Percentiles rank a stretch among this genome's conserved stretches.
These are phyloP conservation scores for Tenrec ecaudatus DNA, from an alignment of 2,113 vertebrate species.

Conservation along the genomic window DNA sequence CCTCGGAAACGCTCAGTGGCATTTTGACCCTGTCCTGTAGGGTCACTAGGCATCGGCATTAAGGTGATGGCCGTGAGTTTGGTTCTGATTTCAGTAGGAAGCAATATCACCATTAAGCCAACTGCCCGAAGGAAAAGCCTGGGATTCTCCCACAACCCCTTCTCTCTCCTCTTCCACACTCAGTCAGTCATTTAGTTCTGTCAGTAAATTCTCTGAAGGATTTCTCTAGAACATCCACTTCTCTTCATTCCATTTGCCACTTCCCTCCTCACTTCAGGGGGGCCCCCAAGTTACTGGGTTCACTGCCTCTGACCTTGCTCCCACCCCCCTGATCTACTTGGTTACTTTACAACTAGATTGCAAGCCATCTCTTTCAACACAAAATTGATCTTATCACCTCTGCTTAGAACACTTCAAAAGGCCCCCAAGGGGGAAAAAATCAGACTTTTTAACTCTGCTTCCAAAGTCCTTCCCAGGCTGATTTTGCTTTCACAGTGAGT, in stretches of 20 bases:
- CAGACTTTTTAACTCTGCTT: conserved; percentile 20
- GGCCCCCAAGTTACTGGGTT: neutral
- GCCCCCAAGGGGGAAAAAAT: neutral
- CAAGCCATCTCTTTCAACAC: conserved; percentile 6
- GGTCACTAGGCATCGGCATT: too few relatives aligned
- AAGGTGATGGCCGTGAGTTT: too few relatives aligned
- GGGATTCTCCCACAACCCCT: neutral
- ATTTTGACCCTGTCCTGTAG: too few relatives aligned
- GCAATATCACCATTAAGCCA: neutral
- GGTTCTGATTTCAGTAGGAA: neutral
- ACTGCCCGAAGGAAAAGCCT: neutral
- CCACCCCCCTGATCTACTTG: neutral
- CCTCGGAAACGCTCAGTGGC: too few relatives aligned
- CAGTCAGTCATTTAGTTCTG: neutral
- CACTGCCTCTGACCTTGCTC: neutral
- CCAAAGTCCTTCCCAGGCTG: conserved; percentile 29
- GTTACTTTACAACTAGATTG: conserved; percentile 19
- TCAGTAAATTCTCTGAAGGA: neutral
- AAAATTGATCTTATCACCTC: conserved; percentile 45
- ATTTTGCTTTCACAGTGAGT: conserved; percentile 28
- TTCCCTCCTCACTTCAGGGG: conserved; percentile 1
- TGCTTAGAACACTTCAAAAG: conserved; percentile 56
- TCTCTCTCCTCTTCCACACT: neutral
- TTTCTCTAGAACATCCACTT: conserved; percentile 11
- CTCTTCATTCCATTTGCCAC: neutral